A percentile compares a stretch with the other conserved stretches of the same genome.
These are phyloP conservation scores for Erannis defoliaria DNA, from an alignment of 2,888 invertebrate species.

Conservation along the genomic window DNA sequence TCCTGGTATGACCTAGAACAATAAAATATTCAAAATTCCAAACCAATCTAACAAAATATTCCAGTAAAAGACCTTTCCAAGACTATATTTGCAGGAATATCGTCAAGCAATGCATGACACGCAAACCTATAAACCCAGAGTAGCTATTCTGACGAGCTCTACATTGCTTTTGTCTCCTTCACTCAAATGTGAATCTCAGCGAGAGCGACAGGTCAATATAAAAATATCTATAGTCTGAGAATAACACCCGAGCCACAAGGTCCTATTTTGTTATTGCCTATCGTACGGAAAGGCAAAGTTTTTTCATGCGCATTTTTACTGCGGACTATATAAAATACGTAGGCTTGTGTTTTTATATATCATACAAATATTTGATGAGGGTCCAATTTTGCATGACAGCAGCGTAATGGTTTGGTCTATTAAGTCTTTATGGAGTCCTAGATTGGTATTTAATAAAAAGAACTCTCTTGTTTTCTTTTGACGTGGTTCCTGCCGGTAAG, in stretches of 20 bases:
- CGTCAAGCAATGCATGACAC: not conserved
- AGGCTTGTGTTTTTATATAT: not conserved
- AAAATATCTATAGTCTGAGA: too few relatives aligned
- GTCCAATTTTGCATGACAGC: conserved; percentile 12
- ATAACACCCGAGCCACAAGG: not conserved
- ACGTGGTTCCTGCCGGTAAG: not conserved
- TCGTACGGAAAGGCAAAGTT: not conserved
- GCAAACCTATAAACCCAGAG: not conserved
- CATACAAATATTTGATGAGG: conserved; percentile 9
- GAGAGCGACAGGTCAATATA: too few relatives aligned
- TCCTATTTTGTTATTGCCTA: not conserved
- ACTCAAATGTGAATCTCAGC: not conserved
- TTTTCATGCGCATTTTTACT: not conserved
- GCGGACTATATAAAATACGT: not conserved
- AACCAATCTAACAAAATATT: not conserved
- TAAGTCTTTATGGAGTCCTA: conserved; percentile 5
- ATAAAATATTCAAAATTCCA: conserved; percentile 4
- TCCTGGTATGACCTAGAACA: not conserved
- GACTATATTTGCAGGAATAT: not conserved
- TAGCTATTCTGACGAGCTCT: not conserved
- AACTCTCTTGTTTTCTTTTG: not conserved
- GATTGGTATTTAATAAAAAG: not conserved
- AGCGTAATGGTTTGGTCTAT: conserved; percentile 5
- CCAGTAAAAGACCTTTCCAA: not conserved
- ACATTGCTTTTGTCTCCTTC: not conserved